Conservation (phyloP, 1,140 invertebrate species). For the Heterodera schachtii region DNA sequence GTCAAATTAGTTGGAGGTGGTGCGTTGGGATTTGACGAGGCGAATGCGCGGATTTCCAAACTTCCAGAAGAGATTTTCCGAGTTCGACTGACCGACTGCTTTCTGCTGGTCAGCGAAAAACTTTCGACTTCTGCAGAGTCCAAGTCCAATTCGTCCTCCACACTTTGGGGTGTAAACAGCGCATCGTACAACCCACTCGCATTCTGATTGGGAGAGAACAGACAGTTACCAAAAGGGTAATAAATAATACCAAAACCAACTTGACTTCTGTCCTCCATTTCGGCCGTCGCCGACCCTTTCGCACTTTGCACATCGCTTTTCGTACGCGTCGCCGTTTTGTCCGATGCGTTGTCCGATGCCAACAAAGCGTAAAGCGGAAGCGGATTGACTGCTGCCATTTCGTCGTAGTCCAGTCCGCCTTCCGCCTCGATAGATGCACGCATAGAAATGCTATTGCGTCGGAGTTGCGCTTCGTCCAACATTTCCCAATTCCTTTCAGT, state of each 20-base stretch:
- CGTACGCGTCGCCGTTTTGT: neutral
- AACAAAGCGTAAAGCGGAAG: slow-evolving; percentile 91
- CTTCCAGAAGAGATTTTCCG: slow-evolving; percentile 31
- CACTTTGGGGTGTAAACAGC: slow-evolving; percentile 56
- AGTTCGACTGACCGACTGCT: slow-evolving; percentile 71
- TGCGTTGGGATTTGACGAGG: slow-evolving; percentile 21
- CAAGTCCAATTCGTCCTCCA: slow-evolving; percentile 73
- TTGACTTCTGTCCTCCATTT: neutral
- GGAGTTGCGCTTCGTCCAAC: slow-evolving; percentile 3
- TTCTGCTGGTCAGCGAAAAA: slow-evolving; percentile 19
- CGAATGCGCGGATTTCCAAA: slow-evolving; percentile 13
- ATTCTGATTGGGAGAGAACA: neutral
- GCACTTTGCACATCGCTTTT: neutral
- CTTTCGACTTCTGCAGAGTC: slow-evolving; percentile 45
- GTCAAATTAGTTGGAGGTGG: slow-evolving; percentile 62
- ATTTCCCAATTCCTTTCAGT: neutral
- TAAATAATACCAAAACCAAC: neutral
- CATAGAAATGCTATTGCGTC: slow-evolving; percentile 16
- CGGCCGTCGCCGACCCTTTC: neutral
- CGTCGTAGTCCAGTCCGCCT: slow-evolving; percentile 81
- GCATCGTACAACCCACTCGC: slow-evolving; percentile 63
- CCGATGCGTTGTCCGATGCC: slow-evolving; percentile 78
- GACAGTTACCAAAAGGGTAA: slow-evolving; percentile 10
- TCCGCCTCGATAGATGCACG: slow-evolving; percentile 56
- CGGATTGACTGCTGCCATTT: slow-evolving; percentile 92